Base-by-base conservation (phyloP, 2,113 vertebrate species). In the Pluvianellus socialis region DNA sequence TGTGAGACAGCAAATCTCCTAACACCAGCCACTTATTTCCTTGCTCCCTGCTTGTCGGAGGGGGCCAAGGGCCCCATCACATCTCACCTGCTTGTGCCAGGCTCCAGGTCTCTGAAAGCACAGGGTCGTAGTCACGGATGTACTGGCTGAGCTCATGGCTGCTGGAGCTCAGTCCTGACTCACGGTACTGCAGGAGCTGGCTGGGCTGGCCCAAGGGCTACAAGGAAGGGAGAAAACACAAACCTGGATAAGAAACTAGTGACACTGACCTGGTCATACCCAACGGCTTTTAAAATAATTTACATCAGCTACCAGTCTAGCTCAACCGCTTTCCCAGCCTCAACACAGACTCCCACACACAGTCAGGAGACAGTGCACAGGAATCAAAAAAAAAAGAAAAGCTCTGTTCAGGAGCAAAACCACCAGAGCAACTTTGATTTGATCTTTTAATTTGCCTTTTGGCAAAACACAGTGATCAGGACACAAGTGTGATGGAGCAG, bases 141-240 rank as follows among this genome's bases (percentile, higher is more conserved):
- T 99, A 99, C 97, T 99, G 99, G 90, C 99, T 99, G 82, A 99
- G 98, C 94, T 99, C 99, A 0, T 97, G 98, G 96, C 98, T 97
- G 52, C 99, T 99, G 92, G 99, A 99, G 50, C 99, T 99, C 80
- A 99, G 96, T 3, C 99, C 99, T 1, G 98, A 99, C 67, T 98
- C 98, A 11, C 97, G 98, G 33, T 98, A 99, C 88, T 98, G 98
- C 73, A 94, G 97, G 53, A 99, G 97, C 9, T 98, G 97, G 77
- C 95, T 99, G 90, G 96, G 92, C 73, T 98, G 95, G 17, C 90
- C 53, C 2, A 18, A 44, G 84, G 79, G 26, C 92, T 85, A 66
- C 0, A 0, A 40, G 79, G 50, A 53, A 42, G 42, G 59, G 28
- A 55, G 26, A 20, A 18, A 42, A 70, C 27, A 68, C 40, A 72